Percentiles rank a stretch among this genome's conserved stretches.
These are phyloP conservation scores for Anomalospiza imberbis DNA, from an alignment of 2,797 vertebrate species.

Conservation along the genomic window DNA sequence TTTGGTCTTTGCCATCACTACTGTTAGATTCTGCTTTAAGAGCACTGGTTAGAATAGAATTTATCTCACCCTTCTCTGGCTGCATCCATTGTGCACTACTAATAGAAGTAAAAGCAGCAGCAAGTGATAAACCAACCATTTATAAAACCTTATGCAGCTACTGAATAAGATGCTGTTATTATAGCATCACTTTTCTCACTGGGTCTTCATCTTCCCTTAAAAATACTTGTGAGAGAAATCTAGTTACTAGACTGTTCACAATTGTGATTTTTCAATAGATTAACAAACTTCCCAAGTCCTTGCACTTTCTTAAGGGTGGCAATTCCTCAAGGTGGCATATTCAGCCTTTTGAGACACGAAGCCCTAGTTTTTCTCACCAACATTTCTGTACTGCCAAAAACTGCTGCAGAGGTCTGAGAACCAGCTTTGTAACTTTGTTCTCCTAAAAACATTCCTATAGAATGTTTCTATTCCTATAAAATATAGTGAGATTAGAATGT, in stretches of 20 bases:
- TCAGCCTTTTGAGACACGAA: background rate
- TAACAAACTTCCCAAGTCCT: background rate
- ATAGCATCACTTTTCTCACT: background rate
- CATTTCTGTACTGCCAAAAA: background rate
- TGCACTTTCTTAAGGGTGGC: background rate
- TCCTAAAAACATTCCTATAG: background rate
- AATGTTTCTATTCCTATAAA: too few species aligned
- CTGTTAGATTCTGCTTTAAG: background rate
- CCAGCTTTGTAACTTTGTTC: background rate
- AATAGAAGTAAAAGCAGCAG: background rate
- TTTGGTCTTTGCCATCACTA: background rate
- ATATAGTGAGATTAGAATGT: background rate
- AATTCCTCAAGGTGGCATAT: background rate
- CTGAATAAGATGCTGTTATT: background rate
- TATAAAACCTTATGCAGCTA: background rate
- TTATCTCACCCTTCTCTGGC: background rate
- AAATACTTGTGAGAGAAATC: background rate
- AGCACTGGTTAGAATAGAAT: background rate
- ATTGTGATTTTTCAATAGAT: background rate
- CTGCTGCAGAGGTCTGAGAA: background rate
- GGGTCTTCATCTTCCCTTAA: background rate
- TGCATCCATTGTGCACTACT: background rate
- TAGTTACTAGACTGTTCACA: background rate
- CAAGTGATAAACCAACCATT: background rate
- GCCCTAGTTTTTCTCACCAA: background rate